phyloP scores from a whole-genome alignment of 2,113 vertebrate genomes.

The Cyanoderma ruficeps region DNA sequence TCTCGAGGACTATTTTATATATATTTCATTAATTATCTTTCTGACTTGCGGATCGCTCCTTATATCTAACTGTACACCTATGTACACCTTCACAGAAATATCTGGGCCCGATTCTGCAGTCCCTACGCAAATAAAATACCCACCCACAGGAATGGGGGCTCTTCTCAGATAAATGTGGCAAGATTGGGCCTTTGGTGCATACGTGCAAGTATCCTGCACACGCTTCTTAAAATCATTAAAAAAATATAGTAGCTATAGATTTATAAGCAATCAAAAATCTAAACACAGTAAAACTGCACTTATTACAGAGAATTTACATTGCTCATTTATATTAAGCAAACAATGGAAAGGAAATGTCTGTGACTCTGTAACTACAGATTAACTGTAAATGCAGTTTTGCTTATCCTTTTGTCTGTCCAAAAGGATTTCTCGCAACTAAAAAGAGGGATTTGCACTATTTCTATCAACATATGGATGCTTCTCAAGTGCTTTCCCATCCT shows the following conservation, averaged over 20 bases:
- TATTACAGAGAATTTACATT: not conserved
- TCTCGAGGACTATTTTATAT: not conserved
- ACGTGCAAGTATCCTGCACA: not conserved
- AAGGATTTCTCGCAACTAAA: not conserved
- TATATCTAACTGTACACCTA: slow-evolving; percentile 10
- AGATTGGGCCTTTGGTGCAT: slow-evolving; percentile 21
- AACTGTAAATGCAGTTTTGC: not conserved
- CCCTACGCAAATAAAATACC: not conserved
- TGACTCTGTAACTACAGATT: not conserved
- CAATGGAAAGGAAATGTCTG: slow-evolving; percentile 9
- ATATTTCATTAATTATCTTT: not conserved
- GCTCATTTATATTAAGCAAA: slow-evolving; percentile 19
- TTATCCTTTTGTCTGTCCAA: not conserved
- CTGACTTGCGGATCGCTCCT: not conserved
- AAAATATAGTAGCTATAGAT: slow-evolving; percentile 58
- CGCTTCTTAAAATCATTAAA: slow-evolving; percentile 16
- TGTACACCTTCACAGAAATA: not conserved
- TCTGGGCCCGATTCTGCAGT: slow-evolving; percentile 1
- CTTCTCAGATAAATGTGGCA: slow-evolving; percentile 19
- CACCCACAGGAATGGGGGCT: not conserved
- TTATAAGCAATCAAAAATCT: not conserved
- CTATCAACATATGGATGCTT: not conserved
- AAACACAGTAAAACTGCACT: slow-evolving; percentile 21
- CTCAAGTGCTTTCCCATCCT: not conserved
- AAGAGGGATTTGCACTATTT: slow-evolving; percentile 4